These are phyloP conservation scores for Herminia tarsipennalis DNA, from an alignment of 2,888 invertebrate species.

Conservation along the genomic window DNA sequence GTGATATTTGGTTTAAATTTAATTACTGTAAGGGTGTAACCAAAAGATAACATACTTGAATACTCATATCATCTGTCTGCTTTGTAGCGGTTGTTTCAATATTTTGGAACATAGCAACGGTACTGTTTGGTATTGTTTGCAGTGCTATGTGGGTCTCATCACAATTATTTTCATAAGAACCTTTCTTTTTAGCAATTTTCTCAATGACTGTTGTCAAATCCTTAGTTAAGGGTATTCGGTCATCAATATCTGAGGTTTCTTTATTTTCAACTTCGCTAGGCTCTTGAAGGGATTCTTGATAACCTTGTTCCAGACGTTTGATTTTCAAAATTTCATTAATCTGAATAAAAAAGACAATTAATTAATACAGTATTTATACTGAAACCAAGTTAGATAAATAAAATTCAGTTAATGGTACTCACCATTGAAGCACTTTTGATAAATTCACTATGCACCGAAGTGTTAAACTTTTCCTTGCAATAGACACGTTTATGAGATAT, in stretches of 20 bases:
- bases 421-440: conserved; percentile 74
- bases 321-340: conserved; percentile 77
- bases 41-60: conserved; percentile 75
- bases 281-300: conserved; percentile 68
- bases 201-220: conserved; percentile 86
- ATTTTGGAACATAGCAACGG: conserved; percentile 89
- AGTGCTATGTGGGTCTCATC: conserved; percentile 66
- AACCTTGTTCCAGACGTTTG: conserved; percentile 76
- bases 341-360: conserved; percentile 50
- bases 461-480: conserved; percentile 87
- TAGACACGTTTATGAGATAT: conserved; percentile 95
- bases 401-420: conserved; percentile 56
- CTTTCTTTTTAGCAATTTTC: conserved; percentile 71
- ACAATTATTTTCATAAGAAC: conserved; percentile 38
- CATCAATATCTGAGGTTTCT: conserved; percentile 47
- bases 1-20: too few species aligned
- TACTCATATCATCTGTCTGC: conserved; percentile 81
- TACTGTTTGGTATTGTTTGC: conserved; percentile 85
- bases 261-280: conserved; percentile 34
- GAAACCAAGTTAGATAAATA: conserved; percentile 1
- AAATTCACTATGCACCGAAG: conserved; percentile 74
- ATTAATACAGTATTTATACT: not conserved
- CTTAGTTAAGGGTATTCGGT: conserved; percentile 76
- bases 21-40: too few species aligned
- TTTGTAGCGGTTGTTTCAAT: conserved; percentile 60